Evolutionary conservation across 1,140 invertebrate genomes (phyloP), one percentile per base, ranked within the genome.

Genomic region (Bacillus rossius): DNA sequence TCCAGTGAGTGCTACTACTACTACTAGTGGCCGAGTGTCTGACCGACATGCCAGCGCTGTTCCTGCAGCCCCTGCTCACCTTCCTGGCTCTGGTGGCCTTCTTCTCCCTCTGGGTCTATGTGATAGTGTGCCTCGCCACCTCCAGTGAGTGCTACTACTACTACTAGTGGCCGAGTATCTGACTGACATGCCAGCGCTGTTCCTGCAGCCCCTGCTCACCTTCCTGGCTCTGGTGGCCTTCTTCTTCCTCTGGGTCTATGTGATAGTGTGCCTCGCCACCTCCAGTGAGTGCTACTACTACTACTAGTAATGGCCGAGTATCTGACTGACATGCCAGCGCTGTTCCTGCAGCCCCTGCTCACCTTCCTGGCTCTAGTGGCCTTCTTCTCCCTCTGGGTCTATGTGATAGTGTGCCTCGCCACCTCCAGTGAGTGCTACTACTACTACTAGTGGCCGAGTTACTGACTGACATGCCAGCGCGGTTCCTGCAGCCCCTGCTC

Each of bases 381-480:
- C 40, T 96, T 96, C 71, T 88, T 94, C 61, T 73, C 84, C 40
- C 92, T 91, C 77, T 96, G 92, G 92, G 77, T 93, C 1, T 78
- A 81, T 26, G 84, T 96, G 37, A 82, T 96, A 61, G 74, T 85
- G 22, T 84, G 77, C 65, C 72, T 89, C 4, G 81, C 82, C n/a
- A 87, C 86, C 62, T 79, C 85, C 37, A 79, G 87, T 89, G 77
- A 82, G 83, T 78, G 41, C n/a, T n/a, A n/a, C n/a, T n/a, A n/a
- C n/a, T n/a, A n/a, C n/a, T n/a, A n/a, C n/a, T n/a, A n/a, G n/a
- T n/a, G n/a, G n/a, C n/a, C n/a, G n/a, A n/a, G n/a, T n/a, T n/a
- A n/a, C n/a, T n/a, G n/a, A n/a, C 84, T 48, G 84, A 85, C 66
- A 80, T 96, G 60, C 93, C 94, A 5, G 84, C 82, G n/a, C 73